Percentiles rank a stretch among this genome's conserved stretches.
phyloP scores from a whole-genome alignment of 2,113 vertebrate genomes.

The Phoenicopterus ruber region DNA sequence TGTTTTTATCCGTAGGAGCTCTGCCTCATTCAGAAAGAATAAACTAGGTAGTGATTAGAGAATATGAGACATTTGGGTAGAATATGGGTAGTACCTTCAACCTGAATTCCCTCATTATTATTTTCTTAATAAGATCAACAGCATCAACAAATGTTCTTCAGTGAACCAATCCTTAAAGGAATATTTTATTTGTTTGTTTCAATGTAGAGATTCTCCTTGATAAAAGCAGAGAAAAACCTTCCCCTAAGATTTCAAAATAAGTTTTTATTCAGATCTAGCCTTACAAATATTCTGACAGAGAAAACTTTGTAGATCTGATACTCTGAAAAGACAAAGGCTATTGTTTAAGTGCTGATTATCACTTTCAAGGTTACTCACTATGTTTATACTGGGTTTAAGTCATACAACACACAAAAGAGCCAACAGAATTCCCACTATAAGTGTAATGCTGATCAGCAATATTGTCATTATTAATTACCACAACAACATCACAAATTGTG shows the following conservation, averaged over 20 bases:
- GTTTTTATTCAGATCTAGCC: neutral
- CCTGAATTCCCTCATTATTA: neutral
- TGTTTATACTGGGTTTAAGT: neutral
- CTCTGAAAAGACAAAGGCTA: neutral
- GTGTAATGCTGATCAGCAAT: neutral
- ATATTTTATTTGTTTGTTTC: neutral
- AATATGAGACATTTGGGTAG: neutral
- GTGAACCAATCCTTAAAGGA: neutral
- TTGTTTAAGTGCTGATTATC: neutral
- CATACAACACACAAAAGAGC: neutral
- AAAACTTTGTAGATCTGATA: neutral
- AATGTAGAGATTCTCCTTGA: neutral
- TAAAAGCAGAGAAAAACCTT: neutral
- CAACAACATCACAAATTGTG: neutral
- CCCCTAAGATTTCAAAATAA: neutral
- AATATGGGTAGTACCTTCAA: neutral
- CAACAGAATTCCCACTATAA: neutral
- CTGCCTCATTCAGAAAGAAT: neutral
- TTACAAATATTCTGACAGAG: neutral
- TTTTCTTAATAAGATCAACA: neutral
- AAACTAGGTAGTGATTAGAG: neutral
- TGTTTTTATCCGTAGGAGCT: neutral
- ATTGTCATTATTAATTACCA: conserved; percentile 20
- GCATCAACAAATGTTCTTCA: neutral
- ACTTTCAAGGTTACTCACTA: neutral